These are phyloP conservation scores for Bradysia coprophila DNA, from an alignment of 1,140 invertebrate genomes.

Conservation along the genomic window DNA sequence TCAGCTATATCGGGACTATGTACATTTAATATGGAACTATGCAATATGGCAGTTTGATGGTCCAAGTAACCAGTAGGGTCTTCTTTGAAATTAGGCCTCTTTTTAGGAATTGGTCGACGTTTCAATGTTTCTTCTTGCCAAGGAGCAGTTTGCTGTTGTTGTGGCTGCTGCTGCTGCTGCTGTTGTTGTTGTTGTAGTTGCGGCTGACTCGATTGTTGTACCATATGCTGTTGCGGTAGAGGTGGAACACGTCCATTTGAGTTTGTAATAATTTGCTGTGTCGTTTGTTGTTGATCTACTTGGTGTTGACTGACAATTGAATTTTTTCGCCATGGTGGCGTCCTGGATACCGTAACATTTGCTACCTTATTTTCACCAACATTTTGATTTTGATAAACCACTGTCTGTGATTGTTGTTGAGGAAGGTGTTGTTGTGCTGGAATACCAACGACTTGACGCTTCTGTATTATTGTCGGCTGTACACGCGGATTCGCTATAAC, in stretches of 20 bases:
- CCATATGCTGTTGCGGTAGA: slow-evolving; percentile 35
- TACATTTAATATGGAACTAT: slow-evolving; percentile 45
- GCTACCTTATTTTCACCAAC: slow-evolving; percentile 1
- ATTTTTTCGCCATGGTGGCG: slow-evolving; percentile 41
- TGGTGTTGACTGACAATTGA: slow-evolving; percentile 25
- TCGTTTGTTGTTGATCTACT: slow-evolving; percentile 10
- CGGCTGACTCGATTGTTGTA: background rate
- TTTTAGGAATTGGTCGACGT: slow-evolving; percentile 1
- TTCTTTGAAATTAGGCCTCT: slow-evolving; percentile 62
- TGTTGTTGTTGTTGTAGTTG: slow-evolving; percentile 28
- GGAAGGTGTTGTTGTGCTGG: slow-evolving; percentile 6
- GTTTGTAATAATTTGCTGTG: slow-evolving; percentile 11
- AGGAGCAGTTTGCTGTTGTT: slow-evolving; percentile 21
- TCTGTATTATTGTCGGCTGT: slow-evolving; percentile 19
- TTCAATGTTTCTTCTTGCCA: slow-evolving; percentile 35
- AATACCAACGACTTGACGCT: slow-evolving; percentile 23
- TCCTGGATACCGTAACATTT: slow-evolving; percentile 15
- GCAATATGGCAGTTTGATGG: slow-evolving; percentile 65
- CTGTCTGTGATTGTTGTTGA: background rate
- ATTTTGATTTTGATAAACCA: background rate
- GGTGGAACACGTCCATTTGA: slow-evolving; percentile 49
- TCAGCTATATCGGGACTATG: slow-evolving; percentile 3
- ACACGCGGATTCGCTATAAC: slow-evolving; percentile 9
- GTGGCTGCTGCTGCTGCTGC: slow-evolving; percentile 35
- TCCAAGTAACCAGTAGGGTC: slow-evolving; percentile 76